phyloP scores from a whole-genome alignment of 2,797 vertebrate genomes.

The Borostomias antarcticus region DNA sequence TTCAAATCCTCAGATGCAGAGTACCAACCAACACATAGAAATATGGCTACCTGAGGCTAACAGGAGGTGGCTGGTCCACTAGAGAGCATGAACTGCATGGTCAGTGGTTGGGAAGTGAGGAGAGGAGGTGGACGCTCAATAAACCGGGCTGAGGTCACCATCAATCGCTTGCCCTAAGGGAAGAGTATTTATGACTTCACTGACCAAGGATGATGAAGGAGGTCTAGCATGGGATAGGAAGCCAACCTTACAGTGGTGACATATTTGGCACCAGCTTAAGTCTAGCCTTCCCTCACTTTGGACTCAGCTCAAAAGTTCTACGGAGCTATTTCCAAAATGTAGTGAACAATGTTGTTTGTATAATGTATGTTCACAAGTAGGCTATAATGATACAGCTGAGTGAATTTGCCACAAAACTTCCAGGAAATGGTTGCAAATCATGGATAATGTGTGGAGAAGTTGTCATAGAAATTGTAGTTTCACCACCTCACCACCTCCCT shows the following conservation, averaged over 20 bases:
- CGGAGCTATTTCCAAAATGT: neutral
- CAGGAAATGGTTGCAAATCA: too few relatives aligned
- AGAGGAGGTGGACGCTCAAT: slow-evolving; percentile 53
- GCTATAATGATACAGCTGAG: too few relatives aligned
- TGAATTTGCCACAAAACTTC: too few relatives aligned
- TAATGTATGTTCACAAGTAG: too few relatives aligned
- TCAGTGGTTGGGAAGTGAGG: slow-evolving; percentile 39
- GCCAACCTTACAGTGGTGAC: slow-evolving; percentile 28
- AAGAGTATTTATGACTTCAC: slow-evolving; percentile 43
- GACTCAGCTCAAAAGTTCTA: slow-evolving; percentile 19
- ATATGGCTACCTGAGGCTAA: slow-evolving; percentile 33
- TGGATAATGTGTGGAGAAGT: too few relatives aligned
- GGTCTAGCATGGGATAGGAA: slow-evolving; percentile 41
- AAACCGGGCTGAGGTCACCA: slow-evolving; percentile 63
- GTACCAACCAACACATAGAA: slow-evolving; percentile 36
- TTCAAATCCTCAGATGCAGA: slow-evolving; percentile 26
- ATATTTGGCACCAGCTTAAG: slow-evolving; percentile 53
- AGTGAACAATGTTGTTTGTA: too few relatives aligned
- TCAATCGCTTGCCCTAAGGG: slow-evolving; percentile 62
- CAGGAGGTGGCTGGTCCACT: slow-evolving; percentile 23
- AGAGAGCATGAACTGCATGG: slow-evolving; percentile 21
- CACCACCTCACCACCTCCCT: too few relatives aligned
- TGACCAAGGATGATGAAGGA: slow-evolving; percentile 61
- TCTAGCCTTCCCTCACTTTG: slow-evolving; percentile 21
- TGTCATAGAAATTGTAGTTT: too few relatives aligned